Evolutionary conservation across 1,140 invertebrate genomes (phyloP).

Genomic region (Penaeus japonicus): DNA sequence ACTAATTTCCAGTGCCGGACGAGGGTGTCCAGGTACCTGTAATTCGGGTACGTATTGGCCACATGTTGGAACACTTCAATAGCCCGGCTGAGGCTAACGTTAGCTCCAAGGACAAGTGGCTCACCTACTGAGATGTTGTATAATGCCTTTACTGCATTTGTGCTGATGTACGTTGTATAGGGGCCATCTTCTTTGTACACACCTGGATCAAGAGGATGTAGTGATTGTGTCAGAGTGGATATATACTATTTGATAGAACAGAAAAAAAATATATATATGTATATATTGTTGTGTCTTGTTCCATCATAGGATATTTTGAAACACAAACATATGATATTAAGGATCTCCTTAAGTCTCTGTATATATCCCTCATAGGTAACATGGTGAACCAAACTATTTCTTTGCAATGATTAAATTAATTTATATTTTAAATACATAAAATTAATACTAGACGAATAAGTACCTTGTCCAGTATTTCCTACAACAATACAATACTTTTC

Average conservation of each 20-base stretch:
- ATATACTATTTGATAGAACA: not conserved
- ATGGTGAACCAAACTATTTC: not conserved
- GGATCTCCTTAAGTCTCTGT: no score
- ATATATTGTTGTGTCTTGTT: not conserved
- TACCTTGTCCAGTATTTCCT: constrained; percentile 56
- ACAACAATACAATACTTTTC: constrained; percentile 41
- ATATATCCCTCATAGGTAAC: no score
- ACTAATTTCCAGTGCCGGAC: constrained; percentile 43
- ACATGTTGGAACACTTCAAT: constrained; percentile 57
- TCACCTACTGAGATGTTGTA: constrained; percentile 19
- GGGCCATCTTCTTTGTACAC: constrained; percentile 65
- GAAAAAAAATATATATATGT: no score
- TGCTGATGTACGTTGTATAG: constrained; percentile 63
- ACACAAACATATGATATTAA: no score
- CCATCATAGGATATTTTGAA: no score
- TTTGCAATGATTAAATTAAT: not conserved
- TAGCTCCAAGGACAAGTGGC: constrained; percentile 55
- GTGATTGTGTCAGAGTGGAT: no score
- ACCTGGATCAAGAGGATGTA: constrained; percentile 60
- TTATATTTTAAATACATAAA: no score
- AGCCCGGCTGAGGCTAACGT: constrained; percentile 55
- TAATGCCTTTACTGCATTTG: constrained; percentile 63
- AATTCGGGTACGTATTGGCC: constrained; percentile 23
- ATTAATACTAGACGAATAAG: no score
- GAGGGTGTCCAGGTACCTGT: constrained; percentile 35